These are phyloP conservation scores for Melikaiella ostensackeni DNA, from an alignment of 2,888 invertebrate species.

Conservation along the genomic window DNA sequence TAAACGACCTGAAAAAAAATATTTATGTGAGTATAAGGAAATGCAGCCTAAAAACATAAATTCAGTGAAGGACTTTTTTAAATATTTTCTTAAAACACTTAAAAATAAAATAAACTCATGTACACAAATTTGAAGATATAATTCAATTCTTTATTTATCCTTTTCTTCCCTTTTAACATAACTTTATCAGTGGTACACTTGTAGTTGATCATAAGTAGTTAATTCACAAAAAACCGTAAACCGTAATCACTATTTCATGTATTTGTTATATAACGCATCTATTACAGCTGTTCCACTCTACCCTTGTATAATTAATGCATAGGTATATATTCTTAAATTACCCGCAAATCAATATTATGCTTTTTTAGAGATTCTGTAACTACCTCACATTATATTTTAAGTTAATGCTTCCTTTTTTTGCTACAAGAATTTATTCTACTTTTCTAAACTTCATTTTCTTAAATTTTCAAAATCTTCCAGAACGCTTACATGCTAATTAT, in stretches of 20 bases:
- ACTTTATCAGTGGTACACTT: constrained; percentile 67
- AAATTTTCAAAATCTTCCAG: constrained; percentile 40
- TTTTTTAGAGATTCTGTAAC: constrained; percentile 29
- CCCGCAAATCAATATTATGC: constrained; percentile 21
- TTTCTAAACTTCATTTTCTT: constrained; percentile 22
- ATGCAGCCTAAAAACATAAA: neutral
- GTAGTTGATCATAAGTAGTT: constrained; percentile 58
- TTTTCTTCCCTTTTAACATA: constrained; percentile 66
- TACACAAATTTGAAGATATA: constrained; percentile 63
- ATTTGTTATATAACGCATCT: constrained; percentile 33
- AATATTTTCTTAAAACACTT: neutral
- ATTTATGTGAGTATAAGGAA: constrained; percentile 37
- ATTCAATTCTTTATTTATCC: constrained; percentile 71
- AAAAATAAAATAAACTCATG: constrained; percentile 16
- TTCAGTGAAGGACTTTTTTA: neutral
- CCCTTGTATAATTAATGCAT: constrained; percentile 13
- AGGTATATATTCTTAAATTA: constrained; percentile 3
- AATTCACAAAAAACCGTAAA: constrained; percentile 63
- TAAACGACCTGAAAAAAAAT: constrained; percentile 59
- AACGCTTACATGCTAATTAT: constrained; percentile 75
- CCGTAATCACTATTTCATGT: constrained; percentile 59
- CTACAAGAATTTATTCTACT: constrained; percentile 34
- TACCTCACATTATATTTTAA: constrained; percentile 8
- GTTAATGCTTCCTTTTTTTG: constrained; percentile 26
- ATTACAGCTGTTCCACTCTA: constrained; percentile 18